Evolutionary conservation across 2,888 invertebrate genomes (phyloP), one percentile per base, ranked within the genome.

Genomic region (Endomychus coccineus): DNA sequence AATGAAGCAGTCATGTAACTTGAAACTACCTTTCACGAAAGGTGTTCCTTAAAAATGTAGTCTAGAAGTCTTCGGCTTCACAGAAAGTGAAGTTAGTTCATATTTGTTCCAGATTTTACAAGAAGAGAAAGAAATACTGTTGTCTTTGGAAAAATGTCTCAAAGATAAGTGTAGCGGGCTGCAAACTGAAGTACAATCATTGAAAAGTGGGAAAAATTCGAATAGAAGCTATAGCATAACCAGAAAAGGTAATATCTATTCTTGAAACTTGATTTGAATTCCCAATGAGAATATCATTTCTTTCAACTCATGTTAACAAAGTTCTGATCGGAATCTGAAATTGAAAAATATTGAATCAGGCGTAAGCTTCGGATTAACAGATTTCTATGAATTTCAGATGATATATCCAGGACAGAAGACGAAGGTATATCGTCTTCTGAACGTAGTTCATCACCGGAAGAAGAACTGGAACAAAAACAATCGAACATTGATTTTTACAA

Each of bases 401-500:
- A 75, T 54, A 80, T 81, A 24, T 82, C 84, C 4, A 84, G 86
- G 46, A 83, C 83, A 22, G 87, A 88, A 66, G 88, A 88, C 56
- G 88, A 88, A 70, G 88, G 88, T 4, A 89, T 89, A 48, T 87
- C 86, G 54, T 87, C 87, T 5, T 87, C 87, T 0, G 88, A 88
- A 32, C 71, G 80, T 48, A 85, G 85, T 23, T 68, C 83, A 25
- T 83, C 82, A 42, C 84, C 85, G 1, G 83, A 83, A 50, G 75
- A 76, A 17, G 38, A 29, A 3, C 76, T 69, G 1, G 76, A 77
- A 58, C 65, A 73, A 43, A 75, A 77, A 44, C 69, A 75, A 0
- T 68, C 74, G 59, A 70, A 76, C 2, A 78, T 77, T 52, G 76
- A 78, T 61, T 69, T 77, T 28, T 77, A 73, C 51, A 73, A 70